Evolutionary conservation across 2,888 invertebrate genomes (phyloP).

Genomic region (Macrosoma leucophasiata): DNA sequence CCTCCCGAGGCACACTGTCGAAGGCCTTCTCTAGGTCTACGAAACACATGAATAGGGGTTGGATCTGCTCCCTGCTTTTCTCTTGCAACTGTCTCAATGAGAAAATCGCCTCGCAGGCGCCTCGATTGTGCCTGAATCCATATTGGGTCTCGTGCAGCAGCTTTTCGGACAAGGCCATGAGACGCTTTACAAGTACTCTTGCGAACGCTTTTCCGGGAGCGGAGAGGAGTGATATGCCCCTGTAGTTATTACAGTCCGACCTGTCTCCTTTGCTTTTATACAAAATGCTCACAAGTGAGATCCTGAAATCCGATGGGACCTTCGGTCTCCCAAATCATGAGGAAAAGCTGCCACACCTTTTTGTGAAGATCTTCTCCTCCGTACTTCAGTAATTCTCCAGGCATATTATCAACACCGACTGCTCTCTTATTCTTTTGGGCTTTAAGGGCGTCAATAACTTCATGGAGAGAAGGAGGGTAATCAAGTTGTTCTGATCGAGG

Average conservation of each 20-base stretch:
- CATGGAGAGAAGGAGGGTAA: constrained; percentile 8
- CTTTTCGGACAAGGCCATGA: constrained; percentile 9
- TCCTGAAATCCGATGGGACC: constrained; percentile 7
- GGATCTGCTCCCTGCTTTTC: constrained; percentile 10
- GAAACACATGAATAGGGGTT: constrained; percentile 11
- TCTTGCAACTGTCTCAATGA: constrained; percentile 9
- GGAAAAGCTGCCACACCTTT: constrained; percentile 10
- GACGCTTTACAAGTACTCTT: constrained; percentile 11
- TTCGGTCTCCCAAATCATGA: constrained; percentile 16
- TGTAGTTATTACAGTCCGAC: constrained; percentile 20
- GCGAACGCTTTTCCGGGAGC: constrained; percentile 17
- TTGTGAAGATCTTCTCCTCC: constrained; percentile 14
- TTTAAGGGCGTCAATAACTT: constrained; percentile 15
- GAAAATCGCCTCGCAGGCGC: constrained; percentile 9
- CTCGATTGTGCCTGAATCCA: constrained; percentile 11
- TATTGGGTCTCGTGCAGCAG: constrained; percentile 24
- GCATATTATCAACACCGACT: constrained; percentile 16
- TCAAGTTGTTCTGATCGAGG: constrained; percentile 3
- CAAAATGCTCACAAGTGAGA: constrained; percentile 8
- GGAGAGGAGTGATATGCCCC: constrained; percentile 17
- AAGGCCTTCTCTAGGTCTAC: constrained; percentile 13
- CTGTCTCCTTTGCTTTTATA: constrained; percentile 11
- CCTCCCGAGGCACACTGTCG: no score
- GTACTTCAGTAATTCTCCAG: constrained; percentile 20
- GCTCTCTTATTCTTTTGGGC: constrained; percentile 16